phyloP scores from a whole-genome alignment of 2,888 invertebrate species.

The Metellina segmentata region DNA sequence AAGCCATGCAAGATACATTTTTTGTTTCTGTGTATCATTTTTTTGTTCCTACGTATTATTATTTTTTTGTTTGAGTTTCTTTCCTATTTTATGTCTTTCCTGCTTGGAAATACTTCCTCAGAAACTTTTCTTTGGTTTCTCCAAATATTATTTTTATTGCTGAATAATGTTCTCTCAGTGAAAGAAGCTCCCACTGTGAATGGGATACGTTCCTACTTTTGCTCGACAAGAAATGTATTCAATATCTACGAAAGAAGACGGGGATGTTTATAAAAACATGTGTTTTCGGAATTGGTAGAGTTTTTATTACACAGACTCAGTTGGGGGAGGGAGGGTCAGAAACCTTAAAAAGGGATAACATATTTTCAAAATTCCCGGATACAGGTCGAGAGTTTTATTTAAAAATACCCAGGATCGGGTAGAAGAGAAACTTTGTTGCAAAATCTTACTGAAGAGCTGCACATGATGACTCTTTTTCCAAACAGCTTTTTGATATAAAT shows the following conservation, averaged over 20 bases:
- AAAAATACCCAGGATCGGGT: background rate
- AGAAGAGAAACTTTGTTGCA: background rate
- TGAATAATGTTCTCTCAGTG: conserved; percentile 53
- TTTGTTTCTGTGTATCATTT: conserved; percentile 11
- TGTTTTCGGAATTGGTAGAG: conserved; percentile 50
- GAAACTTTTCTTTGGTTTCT: conserved; percentile 53
- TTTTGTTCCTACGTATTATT: conserved; percentile 9
- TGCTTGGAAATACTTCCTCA: conserved; percentile 9
- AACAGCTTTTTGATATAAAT: no score
- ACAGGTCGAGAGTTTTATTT: background rate
- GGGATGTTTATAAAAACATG: conserved; percentile 59
- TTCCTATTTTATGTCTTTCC: conserved; percentile 10
- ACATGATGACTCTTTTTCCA: no score
- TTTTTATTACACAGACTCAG: conserved; percentile 14
- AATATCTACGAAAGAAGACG: conserved; percentile 33
- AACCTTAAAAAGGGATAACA: conserved; percentile 1
- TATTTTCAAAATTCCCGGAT: background rate
- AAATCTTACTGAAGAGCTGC: background rate
- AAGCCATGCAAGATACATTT: background rate
- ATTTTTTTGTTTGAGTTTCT: conserved; percentile 3
- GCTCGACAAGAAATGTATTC: conserved; percentile 51
- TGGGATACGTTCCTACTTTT: conserved; percentile 13
- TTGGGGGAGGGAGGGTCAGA: no score
- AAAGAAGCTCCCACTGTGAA: conserved; percentile 12
- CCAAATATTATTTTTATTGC: conserved; percentile 20